Conservation (phyloP, 2,888 invertebrate genomes). For the Scaeva pyrastri region DNA sequence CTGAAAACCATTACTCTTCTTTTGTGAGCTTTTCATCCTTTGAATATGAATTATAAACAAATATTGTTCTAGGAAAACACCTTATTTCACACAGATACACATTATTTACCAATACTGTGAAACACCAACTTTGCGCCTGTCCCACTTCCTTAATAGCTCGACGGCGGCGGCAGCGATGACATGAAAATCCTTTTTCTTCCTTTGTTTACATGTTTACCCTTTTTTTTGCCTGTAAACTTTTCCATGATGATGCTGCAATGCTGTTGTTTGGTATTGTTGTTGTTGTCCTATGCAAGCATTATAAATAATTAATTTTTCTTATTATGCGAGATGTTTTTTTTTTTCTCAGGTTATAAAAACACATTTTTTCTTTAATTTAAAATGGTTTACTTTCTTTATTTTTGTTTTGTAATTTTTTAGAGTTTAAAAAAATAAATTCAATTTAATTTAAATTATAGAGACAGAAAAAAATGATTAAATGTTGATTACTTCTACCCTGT, state of each 20-base stretch:
- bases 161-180: constrained; percentile 12
- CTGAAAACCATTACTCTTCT: too few relatives aligned
- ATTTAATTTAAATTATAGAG: constrained; percentile 32
- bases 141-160: constrained; percentile 21
- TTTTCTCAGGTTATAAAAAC: constrained; percentile 6
- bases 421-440: constrained; percentile 13
- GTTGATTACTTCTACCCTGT: constrained; percentile 88
- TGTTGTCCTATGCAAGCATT: constrained; percentile 34
- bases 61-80: constrained; percentile 37
- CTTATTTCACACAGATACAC: background rate
- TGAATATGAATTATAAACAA: background rate
- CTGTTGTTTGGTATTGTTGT: constrained; percentile 4
- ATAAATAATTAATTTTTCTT: constrained; percentile 67
- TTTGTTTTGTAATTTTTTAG: constrained; percentile 8
- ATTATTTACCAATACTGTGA: constrained; percentile 18
- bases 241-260: constrained; percentile 26
- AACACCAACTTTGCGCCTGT: constrained; percentile 33
- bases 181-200: constrained; percentile 67
- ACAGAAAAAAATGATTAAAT: constrained; percentile 57
- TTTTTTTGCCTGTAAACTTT: background rate
- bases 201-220: constrained; percentile 26
- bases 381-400: background rate
- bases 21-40: background rate
- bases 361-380: background rate
- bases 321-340: constrained; percentile 16